Percentiles rank a stretch among this genome's conserved stretches.
Conservation (phyloP, 2,797 vertebrate species). For the Melanotaenia parkinsoni region DNA sequence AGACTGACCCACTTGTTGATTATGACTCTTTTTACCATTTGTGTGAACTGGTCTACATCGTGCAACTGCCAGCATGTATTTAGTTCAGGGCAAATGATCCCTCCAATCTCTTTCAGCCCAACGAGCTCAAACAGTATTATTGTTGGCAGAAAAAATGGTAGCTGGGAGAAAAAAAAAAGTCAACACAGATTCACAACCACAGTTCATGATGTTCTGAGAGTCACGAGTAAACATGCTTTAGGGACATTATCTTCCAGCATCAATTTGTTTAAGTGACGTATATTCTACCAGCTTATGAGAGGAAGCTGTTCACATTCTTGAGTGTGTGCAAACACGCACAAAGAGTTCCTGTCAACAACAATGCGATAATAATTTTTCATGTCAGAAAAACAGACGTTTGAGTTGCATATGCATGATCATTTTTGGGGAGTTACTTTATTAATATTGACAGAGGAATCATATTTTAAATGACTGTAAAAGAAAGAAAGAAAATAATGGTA, state of each 20-base stretch:
- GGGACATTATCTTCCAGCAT: neutral
- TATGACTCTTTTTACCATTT: slow-evolving; percentile 37
- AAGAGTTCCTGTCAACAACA: neutral
- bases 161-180: slow-evolving; percentile 17
- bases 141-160: slow-evolving; percentile 45
- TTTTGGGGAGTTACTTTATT: neutral
- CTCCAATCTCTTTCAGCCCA: slow-evolving; percentile 57
- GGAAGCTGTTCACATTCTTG: neutral
- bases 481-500: neutral
- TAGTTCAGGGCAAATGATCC: slow-evolving; percentile 61
- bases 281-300: neutral
- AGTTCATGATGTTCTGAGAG: slow-evolving; percentile 23
- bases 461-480: no score
- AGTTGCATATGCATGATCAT: neutral
- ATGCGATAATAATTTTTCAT: neutral
- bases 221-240: neutral
- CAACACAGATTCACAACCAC: neutral
- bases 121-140: slow-evolving; percentile 51
- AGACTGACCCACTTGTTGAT: slow-evolving; percentile 56
- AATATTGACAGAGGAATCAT: neutral
- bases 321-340: neutral
- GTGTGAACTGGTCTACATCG: slow-evolving; percentile 64
- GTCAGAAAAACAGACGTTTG: neutral
- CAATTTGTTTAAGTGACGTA: neutral
- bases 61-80: slow-evolving; percentile 60